Percentiles rank a stretch among this genome's conserved stretches.
These are phyloP conservation scores for Mystacides longicornis DNA, from an alignment of 2,888 invertebrate species.

Conservation along the genomic window DNA sequence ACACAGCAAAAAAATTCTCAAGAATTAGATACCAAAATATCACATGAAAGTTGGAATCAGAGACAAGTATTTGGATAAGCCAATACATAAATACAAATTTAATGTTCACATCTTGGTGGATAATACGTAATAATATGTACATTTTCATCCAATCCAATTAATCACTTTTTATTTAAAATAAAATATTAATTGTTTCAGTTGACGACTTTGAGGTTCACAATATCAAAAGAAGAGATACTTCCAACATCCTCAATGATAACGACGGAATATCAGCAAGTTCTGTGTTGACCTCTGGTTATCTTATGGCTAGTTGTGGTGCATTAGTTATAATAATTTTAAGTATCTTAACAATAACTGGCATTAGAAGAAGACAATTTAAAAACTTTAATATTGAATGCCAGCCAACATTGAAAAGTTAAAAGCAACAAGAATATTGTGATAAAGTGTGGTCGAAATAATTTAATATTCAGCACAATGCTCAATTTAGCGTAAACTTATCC, in stretches of 20 bases:
- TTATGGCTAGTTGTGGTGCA: constrained; percentile 16
- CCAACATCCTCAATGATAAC: not conserved
- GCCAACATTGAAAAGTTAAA: not conserved
- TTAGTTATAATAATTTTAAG: constrained; percentile 8
- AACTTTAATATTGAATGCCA: not conserved
- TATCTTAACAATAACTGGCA: constrained; percentile 3
- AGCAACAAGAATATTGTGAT: not conserved
- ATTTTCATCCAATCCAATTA: too few relatives aligned
- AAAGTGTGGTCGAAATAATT: too few relatives aligned
- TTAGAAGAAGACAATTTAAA: constrained; percentile 4
- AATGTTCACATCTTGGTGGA: too few relatives aligned
- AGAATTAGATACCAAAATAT: too few relatives aligned
- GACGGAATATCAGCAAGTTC: constrained; percentile 7
- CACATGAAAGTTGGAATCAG: too few relatives aligned
- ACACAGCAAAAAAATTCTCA: too few relatives aligned
- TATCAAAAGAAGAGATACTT: constrained; percentile 8
- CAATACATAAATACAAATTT: too few relatives aligned
- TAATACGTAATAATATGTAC: too few relatives aligned
- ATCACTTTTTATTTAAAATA: too few relatives aligned
- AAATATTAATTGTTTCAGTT: constrained; percentile 38
- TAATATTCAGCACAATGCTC: too few relatives aligned
- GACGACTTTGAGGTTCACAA: constrained; percentile 15
- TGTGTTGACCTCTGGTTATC: constrained; percentile 14
- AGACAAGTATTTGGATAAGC: too few relatives aligned
- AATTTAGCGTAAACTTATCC: too few relatives aligned